Conservation (phyloP, 2,888 invertebrate genomes). For the Caenorhabditis plicata region DNA sequence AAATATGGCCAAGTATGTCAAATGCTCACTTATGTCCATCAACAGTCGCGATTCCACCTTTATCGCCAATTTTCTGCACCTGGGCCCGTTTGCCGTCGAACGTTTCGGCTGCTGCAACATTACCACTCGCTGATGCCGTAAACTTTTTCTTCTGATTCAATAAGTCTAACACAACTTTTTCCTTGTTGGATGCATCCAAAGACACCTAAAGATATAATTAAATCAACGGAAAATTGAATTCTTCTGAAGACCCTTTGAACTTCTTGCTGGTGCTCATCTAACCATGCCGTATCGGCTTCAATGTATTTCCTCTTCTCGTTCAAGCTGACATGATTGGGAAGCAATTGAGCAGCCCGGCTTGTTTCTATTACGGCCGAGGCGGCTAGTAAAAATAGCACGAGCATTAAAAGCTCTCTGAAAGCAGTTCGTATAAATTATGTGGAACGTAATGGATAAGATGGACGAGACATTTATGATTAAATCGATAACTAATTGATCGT, state of each 20-base stretch:
- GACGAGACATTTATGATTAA: no score
- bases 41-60: slow-evolving; percentile 62
- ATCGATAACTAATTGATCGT: no score
- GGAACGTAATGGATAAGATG: no score
- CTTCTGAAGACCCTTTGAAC: slow-evolving; percentile 48
- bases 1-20: background rate
- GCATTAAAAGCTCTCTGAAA: no score
- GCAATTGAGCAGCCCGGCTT: slow-evolving; percentile 14
- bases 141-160: slow-evolving; percentile 47
- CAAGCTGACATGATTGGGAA: slow-evolving; percentile 58
- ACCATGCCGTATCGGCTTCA: slow-evolving; percentile 61
- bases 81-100: slow-evolving; percentile 62
- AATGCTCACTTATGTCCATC: slow-evolving; percentile 61
- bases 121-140: slow-evolving; percentile 51
- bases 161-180: slow-evolving; percentile 59
- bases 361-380: no score
- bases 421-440: no score
- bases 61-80: slow-evolving; percentile 63
- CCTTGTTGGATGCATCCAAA: slow-evolving; percentile 62
- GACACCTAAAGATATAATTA: slow-evolving; percentile 41
- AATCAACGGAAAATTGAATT: background rate
- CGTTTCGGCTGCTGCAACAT: slow-evolving; percentile 63
- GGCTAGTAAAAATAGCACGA: no score
- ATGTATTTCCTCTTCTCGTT: slow-evolving; percentile 63
- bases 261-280: slow-evolving; percentile 58